Evolutionary conservation across 2,888 invertebrate genomes (phyloP).

Genomic region (Steromphala cineraria): DNA sequence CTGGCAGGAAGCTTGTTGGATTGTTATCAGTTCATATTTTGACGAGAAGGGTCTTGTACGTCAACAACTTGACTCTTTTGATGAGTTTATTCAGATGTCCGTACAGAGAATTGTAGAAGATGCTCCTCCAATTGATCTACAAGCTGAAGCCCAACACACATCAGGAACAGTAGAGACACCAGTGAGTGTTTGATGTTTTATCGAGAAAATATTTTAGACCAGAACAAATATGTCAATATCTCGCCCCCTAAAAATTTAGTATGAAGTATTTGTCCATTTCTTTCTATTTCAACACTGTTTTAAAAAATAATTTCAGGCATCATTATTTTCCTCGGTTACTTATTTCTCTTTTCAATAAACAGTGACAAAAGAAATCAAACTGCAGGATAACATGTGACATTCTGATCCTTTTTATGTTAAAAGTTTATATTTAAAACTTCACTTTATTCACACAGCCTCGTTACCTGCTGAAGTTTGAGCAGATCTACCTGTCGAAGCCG

Average conservation of each 20-base stretch:
- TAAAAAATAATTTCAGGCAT: too few species aligned
- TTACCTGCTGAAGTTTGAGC: slow-evolving; percentile 97
- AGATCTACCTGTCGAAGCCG: slow-evolving; percentile 98
- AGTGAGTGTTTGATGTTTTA: slow-evolving; percentile 53
- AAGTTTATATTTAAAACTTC: too few species aligned
- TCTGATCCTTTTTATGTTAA: too few species aligned
- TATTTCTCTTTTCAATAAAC: too few species aligned
- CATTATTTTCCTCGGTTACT: too few species aligned
- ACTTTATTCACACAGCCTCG: slow-evolving; percentile 80
- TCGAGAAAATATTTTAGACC: neutral
- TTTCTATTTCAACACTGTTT: too few species aligned
- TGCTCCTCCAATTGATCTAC: slow-evolving; percentile 97
- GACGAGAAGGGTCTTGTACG: slow-evolving; percentile 99
- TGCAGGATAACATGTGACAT: too few species aligned
- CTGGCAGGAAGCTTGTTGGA: slow-evolving; percentile 99
- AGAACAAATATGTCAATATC: too few species aligned
- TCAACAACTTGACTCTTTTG: slow-evolving; percentile 99
- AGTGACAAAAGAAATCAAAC: too few species aligned
- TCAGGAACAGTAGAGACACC: slow-evolving; percentile 85
- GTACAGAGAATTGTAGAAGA: slow-evolving; percentile 99
- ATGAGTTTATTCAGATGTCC: slow-evolving; percentile 99
- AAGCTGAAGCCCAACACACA: slow-evolving; percentile 97
- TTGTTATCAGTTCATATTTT: slow-evolving; percentile 99
- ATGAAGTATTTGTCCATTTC: too few species aligned
- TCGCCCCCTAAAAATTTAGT: too few species aligned